Evolutionary conservation across 37 sponge, comb jelly and placozoan genomes (phyloP).

Genomic region (Haliclona indistincta): DNA sequence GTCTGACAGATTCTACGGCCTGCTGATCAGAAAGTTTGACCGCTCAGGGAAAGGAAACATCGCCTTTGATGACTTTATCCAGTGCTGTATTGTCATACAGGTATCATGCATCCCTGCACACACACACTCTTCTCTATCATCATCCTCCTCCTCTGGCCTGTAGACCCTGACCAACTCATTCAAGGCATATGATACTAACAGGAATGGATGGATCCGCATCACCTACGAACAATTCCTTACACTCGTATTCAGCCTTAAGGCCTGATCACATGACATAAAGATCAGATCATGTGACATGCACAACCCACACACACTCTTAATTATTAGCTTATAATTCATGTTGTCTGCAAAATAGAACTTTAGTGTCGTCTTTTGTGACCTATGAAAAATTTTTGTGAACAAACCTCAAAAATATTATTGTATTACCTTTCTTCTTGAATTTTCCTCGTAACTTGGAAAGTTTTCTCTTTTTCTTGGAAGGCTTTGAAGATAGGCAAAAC

Average conservation of each 20-base stretch:
- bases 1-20: conserved; percentile 86
- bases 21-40: conserved; percentile 93
- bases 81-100: conserved; percentile 97
- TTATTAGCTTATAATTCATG: too few species aligned
- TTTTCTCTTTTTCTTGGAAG: too few species aligned
- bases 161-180: conserved; percentile 95
- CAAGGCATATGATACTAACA: conserved; percentile 87
- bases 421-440: too few species aligned
- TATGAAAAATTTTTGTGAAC: background rate
- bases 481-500: too few species aligned
- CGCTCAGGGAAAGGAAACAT: conserved; percentile 82
- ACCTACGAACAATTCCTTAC: conserved; percentile 97
- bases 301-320: background rate
- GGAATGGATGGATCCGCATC: conserved; percentile 95
- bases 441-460: too few species aligned
- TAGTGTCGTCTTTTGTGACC: background rate
- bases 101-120: conserved; percentile 30
- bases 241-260: conserved; percentile 86
- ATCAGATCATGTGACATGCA: conserved; percentile 1
- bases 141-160: background rate
- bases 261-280: conserved; percentile 23
- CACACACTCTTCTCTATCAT: background rate
- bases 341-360: background rate
- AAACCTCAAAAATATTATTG: too few species aligned
- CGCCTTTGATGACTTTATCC: conserved; percentile 99